phyloP scores from a whole-genome alignment of 2,113 vertebrate genomes.

The Trematocara marginatum region DNA sequence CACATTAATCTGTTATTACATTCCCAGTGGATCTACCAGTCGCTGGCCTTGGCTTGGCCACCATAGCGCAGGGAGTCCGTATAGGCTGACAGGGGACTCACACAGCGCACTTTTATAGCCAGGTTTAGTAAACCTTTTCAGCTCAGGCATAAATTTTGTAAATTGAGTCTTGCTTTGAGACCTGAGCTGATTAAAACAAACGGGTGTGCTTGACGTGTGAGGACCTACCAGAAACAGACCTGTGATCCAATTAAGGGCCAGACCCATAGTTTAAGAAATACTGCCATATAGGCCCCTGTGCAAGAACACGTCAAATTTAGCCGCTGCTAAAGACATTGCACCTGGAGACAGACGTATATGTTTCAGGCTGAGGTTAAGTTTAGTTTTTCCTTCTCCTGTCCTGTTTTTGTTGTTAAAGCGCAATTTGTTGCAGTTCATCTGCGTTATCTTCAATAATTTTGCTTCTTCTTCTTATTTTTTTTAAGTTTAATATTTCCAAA shows the following conservation, averaged over 20 bases:
- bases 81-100: slow-evolving; percentile 45
- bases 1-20: slow-evolving; percentile 71
- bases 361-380: slow-evolving; percentile 11
- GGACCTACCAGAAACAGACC: slow-evolving; percentile 62
- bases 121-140: slow-evolving; percentile 47
- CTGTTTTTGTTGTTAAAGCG: neutral
- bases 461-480: fast-evolving
- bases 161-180: slow-evolving; percentile 57
- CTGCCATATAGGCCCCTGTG: neutral
- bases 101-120: slow-evolving; percentile 40
- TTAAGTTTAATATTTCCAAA: fast-evolving
- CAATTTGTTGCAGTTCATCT: neutral
- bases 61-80: slow-evolving; percentile 8
- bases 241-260: slow-evolving; percentile 62
- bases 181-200: slow-evolving; percentile 68
- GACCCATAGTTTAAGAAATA: slow-evolving; percentile 32
- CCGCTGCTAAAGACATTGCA: slow-evolving; percentile 10
- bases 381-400: neutral
- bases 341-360: slow-evolving; percentile 13
- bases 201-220: slow-evolving; percentile 49
- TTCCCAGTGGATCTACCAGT: slow-evolving; percentile 60
- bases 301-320: neutral
- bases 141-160: slow-evolving; percentile 57
- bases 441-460: neutral
- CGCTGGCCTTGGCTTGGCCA: slow-evolving; percentile 58